A percentile compares a stretch with the other conserved stretches of the same genome.
These are phyloP conservation scores for Microplitis demolitor DNA, from an alignment of 1,140 invertebrate genomes.

Conservation along the genomic window DNA sequence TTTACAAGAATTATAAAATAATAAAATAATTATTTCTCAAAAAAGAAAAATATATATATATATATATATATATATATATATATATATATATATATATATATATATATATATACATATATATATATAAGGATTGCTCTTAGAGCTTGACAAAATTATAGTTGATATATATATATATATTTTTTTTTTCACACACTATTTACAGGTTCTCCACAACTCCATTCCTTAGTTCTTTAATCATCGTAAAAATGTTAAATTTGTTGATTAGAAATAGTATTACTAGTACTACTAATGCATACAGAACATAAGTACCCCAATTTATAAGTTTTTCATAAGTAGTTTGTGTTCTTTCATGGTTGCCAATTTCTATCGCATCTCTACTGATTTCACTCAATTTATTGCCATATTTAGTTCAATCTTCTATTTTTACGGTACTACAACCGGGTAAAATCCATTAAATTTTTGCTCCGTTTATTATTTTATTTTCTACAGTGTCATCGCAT, in stretches of 20 bases:
- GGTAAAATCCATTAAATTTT: slow-evolving; percentile 10
- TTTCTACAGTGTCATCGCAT: slow-evolving; percentile 3
- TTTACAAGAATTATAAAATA: too few relatives aligned
- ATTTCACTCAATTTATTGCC: not conserved
- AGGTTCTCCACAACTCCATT: too few relatives aligned
- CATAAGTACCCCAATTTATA: not conserved
- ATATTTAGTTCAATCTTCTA: slow-evolving; percentile 2
- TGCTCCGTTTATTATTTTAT: slow-evolving; percentile 10
- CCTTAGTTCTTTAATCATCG: not conserved
- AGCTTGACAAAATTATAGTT: too few relatives aligned
- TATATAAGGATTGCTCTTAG: too few relatives aligned
- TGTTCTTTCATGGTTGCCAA: not conserved
- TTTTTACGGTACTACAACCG: slow-evolving; percentile 12
- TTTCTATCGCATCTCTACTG: too few relatives aligned
- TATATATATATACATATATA: too few relatives aligned
- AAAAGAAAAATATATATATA: too few relatives aligned
- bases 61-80: too few relatives aligned
- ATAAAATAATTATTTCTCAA: too few relatives aligned
- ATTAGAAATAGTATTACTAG: not conserved
- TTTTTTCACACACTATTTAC: too few relatives aligned
- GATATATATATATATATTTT: too few relatives aligned
- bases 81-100: too few relatives aligned
- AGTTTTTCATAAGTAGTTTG: not conserved
- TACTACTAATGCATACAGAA: not conserved
- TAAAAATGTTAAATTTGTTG: not conserved